Evolutionary conservation across 2,113 vertebrate species (phyloP).

Genomic region (Nematolebias whitei): DNA sequence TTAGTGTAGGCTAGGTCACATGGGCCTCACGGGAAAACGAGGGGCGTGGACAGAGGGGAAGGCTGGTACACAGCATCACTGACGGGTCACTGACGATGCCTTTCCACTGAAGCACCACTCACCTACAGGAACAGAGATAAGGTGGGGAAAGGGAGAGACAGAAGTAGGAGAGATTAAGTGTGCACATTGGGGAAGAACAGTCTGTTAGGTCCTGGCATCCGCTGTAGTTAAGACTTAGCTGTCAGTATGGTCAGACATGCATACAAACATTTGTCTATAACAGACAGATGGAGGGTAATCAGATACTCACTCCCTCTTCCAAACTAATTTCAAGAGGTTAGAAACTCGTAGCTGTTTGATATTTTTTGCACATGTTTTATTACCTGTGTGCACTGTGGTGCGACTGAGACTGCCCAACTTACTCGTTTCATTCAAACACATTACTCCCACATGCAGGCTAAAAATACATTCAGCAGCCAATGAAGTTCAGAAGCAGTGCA

Average conservation of each 20-base stretch:
- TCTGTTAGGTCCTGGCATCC: slow-evolving; percentile 39
- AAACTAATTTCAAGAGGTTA: slow-evolving; percentile 44
- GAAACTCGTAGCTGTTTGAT: slow-evolving; percentile 41
- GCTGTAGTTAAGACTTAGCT: slow-evolving; percentile 19
- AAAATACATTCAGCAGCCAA: slow-evolving; percentile 71
- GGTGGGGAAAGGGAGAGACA: slow-evolving; percentile 15
- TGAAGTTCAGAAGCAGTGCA: slow-evolving; percentile 66
- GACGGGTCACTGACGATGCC: slow-evolving; percentile 57
- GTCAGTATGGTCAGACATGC: slow-evolving; percentile 33
- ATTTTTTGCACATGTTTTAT: slow-evolving; percentile 63
- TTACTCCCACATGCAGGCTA: slow-evolving; percentile 74
- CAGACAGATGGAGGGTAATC: slow-evolving; percentile 42
- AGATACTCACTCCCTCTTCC: slow-evolving; percentile 5
- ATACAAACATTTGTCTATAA: slow-evolving; percentile 40
- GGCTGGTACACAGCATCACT: slow-evolving; percentile 79
- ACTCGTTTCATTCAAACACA: slow-evolving; percentile 77
- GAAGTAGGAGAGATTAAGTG: slow-evolving; percentile 25
- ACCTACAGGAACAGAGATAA: slow-evolving; percentile 53
- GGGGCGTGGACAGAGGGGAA: slow-evolving; percentile 68
- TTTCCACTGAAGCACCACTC: slow-evolving; percentile 55
- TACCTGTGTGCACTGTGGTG: slow-evolving; percentile 50
- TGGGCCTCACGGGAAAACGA: slow-evolving; percentile 80
- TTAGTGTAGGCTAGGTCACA: slow-evolving; percentile 82
- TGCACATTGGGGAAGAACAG: slow-evolving; percentile 25
- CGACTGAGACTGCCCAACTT: slow-evolving; percentile 69